A percentile compares a stretch with the other conserved stretches of the same genome.
Evolutionary conservation across 2,888 invertebrate genomes (phyloP).

Genomic region (Agrotis ipsilon): DNA sequence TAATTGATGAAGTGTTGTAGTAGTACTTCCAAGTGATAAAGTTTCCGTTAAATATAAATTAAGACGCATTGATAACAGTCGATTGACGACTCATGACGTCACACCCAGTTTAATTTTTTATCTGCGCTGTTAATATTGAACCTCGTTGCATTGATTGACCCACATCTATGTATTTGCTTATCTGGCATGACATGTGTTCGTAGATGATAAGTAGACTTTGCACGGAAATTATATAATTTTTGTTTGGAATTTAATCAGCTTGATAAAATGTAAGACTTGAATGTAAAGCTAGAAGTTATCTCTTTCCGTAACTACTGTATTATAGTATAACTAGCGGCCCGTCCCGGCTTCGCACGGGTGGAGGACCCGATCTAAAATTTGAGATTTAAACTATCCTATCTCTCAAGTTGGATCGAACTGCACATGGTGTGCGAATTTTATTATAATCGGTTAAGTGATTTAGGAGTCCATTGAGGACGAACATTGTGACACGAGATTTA

Average conservation of each 20-base stretch:
- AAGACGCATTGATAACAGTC: background rate
- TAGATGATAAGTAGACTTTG: conserved; percentile 36
- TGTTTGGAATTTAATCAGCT: conserved; percentile 25
- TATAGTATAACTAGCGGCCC: no score
- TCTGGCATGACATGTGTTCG: conserved; percentile 35
- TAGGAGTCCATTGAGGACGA: no score
- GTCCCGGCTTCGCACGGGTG: no score
- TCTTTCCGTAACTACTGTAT: background rate
- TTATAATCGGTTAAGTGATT: no score
- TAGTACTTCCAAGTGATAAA: background rate
- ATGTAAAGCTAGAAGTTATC: background rate
- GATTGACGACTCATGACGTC: conserved; percentile 6
- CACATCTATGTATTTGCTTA: conserved; percentile 37
- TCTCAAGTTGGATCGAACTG: no score
- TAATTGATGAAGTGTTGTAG: no score
- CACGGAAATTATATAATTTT: conserved; percentile 37
- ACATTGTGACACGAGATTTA: no score
- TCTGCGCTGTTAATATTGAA: conserved; percentile 43
- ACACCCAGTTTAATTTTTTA: conserved; percentile 23
- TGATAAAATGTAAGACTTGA: background rate
- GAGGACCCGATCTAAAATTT: no score
- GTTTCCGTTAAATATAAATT: background rate
- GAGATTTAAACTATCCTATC: no score
- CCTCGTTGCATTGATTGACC: conserved; percentile 47
- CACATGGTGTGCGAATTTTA: no score